A percentile compares a stretch with the other conserved stretches of the same genome.
These are phyloP conservation scores for Menidia menidia DNA, from an alignment of 2,797 vertebrate genomes.

Conservation along the genomic window DNA sequence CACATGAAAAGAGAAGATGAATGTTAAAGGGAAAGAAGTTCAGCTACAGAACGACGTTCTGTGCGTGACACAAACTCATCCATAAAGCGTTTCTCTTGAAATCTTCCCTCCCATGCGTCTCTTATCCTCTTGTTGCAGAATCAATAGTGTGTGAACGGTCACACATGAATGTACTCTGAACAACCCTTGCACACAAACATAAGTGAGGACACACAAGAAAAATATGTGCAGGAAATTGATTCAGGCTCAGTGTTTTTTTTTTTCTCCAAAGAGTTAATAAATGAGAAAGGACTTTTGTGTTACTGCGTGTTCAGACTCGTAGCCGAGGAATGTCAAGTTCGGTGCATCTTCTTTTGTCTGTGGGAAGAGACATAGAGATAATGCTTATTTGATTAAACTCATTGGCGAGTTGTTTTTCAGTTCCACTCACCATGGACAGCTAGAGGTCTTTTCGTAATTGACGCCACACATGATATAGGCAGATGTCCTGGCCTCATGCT, in stretches of 20 bases:
- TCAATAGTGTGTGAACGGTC: conserved; percentile 51
- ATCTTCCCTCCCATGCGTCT: conserved; percentile 33
- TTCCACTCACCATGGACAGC: conserved; percentile 6
- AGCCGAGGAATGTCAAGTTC: no score
- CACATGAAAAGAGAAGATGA: conserved; percentile 46
- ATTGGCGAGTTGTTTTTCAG: conserved; percentile 6
- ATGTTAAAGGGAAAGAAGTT: conserved; percentile 42
- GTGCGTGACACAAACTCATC: conserved; percentile 39
- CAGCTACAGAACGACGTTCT: conserved; percentile 27
- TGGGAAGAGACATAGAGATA: neutral
- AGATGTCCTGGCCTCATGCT: conserved; percentile 32
- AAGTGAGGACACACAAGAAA: conserved; percentile 20
- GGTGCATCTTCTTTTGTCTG: neutral
- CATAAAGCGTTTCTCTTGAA: conserved; percentile 47
- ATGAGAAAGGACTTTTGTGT: conserved; percentile 14
- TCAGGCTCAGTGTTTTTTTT: conserved; percentile 26
- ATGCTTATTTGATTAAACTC: conserved; percentile 2
- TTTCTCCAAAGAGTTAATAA: conserved; percentile 19
- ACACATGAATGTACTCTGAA: conserved; percentile 13
- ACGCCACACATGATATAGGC: conserved; percentile 23
- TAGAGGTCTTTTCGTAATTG: conserved; percentile 29
- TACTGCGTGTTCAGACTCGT: neutral
- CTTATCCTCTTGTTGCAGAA: conserved; percentile 53
- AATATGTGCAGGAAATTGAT: conserved; percentile 26
- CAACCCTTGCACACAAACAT: conserved; percentile 12